A percentile compares a stretch with the other conserved stretches of the same genome.
These are phyloP conservation scores for Oryzias curvinotus DNA, from an alignment of 2,113 vertebrate species.

Conservation along the genomic window DNA sequence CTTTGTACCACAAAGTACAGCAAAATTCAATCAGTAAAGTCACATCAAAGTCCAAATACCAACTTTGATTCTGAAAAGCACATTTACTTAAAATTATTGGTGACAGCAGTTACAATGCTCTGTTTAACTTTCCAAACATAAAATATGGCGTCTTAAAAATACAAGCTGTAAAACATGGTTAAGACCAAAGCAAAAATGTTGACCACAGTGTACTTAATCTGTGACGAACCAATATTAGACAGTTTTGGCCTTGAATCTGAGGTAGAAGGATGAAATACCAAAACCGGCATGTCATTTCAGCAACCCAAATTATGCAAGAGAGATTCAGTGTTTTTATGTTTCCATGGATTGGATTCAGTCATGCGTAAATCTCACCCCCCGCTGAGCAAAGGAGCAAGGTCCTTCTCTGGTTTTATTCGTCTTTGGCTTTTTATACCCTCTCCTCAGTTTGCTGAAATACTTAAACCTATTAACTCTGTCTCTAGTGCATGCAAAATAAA, in stretches of 20 bases:
- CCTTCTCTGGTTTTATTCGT: conserved; percentile 11
- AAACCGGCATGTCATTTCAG: conserved; percentile 12
- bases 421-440: conserved; percentile 29
- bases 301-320: conserved; percentile 16
- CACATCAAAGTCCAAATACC: background rate
- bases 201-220: background rate
- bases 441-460: conserved; percentile 26
- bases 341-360: conserved; percentile 44
- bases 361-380: conserved; percentile 57
- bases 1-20: background rate
- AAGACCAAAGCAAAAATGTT: background rate
- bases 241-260: background rate
- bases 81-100: background rate
- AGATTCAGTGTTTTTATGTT: conserved; percentile 21
- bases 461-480: conserved; percentile 52
- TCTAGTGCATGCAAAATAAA: conserved; percentile 14
- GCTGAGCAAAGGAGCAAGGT: conserved; percentile 44
- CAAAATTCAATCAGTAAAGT: background rate
- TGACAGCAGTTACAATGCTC: background rate
- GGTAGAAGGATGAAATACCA: background rate
- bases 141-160: background rate
- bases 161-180: background rate
- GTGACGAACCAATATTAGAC: background rate
- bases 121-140: background rate
- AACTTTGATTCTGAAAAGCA: background rate